Percentiles rank a stretch among this genome's conserved stretches.
These are phyloP conservation scores for Apodemia mormo DNA, from an alignment of 2,888 invertebrate genomes.

Conservation along the genomic window DNA sequence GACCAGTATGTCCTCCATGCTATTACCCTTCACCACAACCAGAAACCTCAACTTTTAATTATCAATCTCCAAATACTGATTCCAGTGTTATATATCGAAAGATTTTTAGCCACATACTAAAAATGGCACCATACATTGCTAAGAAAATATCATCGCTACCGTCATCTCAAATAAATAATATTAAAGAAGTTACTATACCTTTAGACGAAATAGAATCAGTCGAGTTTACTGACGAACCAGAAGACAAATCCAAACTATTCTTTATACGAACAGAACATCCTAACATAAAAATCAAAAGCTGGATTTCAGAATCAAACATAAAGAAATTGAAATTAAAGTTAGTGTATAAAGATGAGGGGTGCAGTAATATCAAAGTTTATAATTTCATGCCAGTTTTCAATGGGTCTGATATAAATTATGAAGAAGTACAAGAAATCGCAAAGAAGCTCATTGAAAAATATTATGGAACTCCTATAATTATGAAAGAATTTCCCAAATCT, in stretches of 20 bases:
- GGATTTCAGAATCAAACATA: slow-evolving; percentile 29
- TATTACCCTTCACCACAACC: not conserved
- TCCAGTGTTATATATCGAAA: not conserved
- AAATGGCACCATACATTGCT: not conserved
- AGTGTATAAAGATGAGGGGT: slow-evolving; percentile 20
- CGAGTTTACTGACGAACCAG: slow-evolving; percentile 23
- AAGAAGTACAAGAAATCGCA: slow-evolving; percentile 20
- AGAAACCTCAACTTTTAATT: not conserved
- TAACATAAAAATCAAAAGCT: slow-evolving; percentile 29
- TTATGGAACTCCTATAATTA: slow-evolving; percentile 32
- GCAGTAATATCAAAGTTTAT: not conserved
- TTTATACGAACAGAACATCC: slow-evolving; percentile 31
- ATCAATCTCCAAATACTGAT: not conserved
- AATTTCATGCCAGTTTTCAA: slow-evolving; percentile 32
- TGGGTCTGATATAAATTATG: slow-evolving; percentile 6
- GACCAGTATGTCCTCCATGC: not conserved
- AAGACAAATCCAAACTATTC: slow-evolving; percentile 11
- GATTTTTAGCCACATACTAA: not conserved
- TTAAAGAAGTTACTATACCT: slow-evolving; percentile 22
- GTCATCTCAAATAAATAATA: not conserved
- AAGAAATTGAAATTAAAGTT: slow-evolving; percentile 32
- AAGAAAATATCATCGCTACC: not conserved
- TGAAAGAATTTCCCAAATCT: slow-evolving; percentile 21
- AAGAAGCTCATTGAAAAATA: slow-evolving; percentile 22
- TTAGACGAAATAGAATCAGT: slow-evolving; percentile 15